Conservation (phyloP, 2,797 vertebrate species). For the Rhodeus uyekii region DNA sequence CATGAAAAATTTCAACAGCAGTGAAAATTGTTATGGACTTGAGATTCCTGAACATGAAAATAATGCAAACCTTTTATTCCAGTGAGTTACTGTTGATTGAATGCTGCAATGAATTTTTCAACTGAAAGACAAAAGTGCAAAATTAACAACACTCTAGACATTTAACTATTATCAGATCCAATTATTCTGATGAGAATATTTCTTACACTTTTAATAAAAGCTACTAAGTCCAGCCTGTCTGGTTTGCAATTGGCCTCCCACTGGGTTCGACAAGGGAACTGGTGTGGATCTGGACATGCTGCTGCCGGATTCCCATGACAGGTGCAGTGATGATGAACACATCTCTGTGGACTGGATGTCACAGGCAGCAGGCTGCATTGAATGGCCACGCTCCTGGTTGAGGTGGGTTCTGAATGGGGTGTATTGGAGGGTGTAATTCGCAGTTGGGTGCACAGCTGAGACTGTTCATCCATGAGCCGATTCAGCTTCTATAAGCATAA, state of each 20-base stretch:
- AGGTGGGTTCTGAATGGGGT: slow-evolving; percentile 1
- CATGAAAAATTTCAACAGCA: background rate
- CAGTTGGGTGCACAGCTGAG: slow-evolving; percentile 71
- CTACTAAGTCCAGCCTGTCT: slow-evolving; percentile 67
- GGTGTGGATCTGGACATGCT: slow-evolving; percentile 20
- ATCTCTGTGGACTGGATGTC: slow-evolving; percentile 14
- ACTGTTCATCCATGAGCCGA: slow-evolving; percentile 74
- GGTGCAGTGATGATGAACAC: slow-evolving; percentile 20
- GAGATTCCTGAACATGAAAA: background rate
- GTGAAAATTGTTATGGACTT: no score
- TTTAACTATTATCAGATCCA: background rate
- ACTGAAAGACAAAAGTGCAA: slow-evolving; percentile 52
- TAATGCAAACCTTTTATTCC: slow-evolving; percentile 57
- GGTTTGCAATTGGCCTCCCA: slow-evolving; percentile 54
- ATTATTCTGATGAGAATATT: background rate
- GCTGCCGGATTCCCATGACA: slow-evolving; percentile 13
- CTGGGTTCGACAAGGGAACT: slow-evolving; percentile 30
- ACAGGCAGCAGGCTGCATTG: slow-evolving; percentile 63
- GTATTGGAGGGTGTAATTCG: slow-evolving; percentile 53
- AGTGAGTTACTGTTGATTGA: slow-evolving; percentile 62
- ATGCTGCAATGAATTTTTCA: slow-evolving; percentile 66
- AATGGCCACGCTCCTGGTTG: slow-evolving; percentile 62
- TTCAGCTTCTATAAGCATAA: slow-evolving; percentile 69
- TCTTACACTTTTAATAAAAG: slow-evolving; percentile 70
- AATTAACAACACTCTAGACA: background rate